Evolutionary conservation across 2,113 vertebrate genomes (phyloP).

Genomic region (Podiceps cristatus): DNA sequence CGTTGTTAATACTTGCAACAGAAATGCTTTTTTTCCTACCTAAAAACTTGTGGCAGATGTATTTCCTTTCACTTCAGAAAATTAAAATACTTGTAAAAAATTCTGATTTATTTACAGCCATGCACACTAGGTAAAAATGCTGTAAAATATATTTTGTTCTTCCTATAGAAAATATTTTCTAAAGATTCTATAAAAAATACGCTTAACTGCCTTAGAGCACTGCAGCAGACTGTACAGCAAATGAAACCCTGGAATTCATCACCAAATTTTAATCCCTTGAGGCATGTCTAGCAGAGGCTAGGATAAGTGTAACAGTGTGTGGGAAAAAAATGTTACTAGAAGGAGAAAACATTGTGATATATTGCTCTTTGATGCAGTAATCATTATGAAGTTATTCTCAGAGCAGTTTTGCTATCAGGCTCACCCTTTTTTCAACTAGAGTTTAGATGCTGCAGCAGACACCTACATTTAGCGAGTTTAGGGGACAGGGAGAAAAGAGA

Average conservation of each 20-base stretch:
- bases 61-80: background rate
- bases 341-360: constrained; percentile 9
- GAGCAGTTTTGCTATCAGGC: constrained; percentile 38
- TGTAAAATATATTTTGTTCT: background rate
- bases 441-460: constrained; percentile 17
- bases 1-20: background rate
- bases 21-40: background rate
- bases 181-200: background rate
- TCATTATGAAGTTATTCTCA: constrained; percentile 45
- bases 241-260: constrained; percentile 19
- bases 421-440: constrained; percentile 39
- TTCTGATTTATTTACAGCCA: background rate
- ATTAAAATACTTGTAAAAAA: background rate
- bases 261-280: constrained; percentile 9
- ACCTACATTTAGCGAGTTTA: constrained; percentile 22
- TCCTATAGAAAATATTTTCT: background rate
- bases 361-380: constrained; percentile 27
- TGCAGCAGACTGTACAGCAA: background rate
- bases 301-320: constrained; percentile 21
- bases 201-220: background rate
- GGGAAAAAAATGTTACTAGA: background rate
- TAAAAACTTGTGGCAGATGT: background rate
- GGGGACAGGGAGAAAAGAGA: background rate
- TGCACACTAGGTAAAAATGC: background rate
- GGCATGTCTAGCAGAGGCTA: background rate